A percentile compares a stretch with the other conserved stretches of the same genome.
These are phyloP conservation scores for Crotalus helleri DNA, from an alignment of 2,113 vertebrate species.

Conservation along the genomic window DNA sequence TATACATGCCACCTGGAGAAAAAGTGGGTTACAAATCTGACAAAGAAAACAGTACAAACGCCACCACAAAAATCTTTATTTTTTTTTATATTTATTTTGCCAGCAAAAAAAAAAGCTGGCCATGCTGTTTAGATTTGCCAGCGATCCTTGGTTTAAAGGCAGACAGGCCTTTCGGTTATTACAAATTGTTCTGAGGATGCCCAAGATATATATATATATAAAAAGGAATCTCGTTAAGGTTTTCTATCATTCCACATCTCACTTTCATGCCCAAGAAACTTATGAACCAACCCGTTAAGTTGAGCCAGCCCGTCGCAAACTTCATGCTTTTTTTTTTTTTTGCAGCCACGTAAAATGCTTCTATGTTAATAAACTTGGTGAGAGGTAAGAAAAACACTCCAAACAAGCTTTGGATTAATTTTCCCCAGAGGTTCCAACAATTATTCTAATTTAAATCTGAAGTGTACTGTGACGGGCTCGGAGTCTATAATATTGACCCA, in stretches of 20 bases:
- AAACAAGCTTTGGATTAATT: not conserved
- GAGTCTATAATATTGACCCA: too few relatives aligned
- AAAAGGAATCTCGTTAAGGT: not conserved
- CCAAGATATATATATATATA: not conserved
- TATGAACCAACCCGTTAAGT: too few relatives aligned
- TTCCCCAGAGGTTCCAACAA: not conserved
- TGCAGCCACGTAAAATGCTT: not conserved
- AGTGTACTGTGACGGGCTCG: not conserved
- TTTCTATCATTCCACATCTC: not conserved
- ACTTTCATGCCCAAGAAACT: not conserved
- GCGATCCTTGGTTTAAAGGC: slow-evolving; percentile 44
- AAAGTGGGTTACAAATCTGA: not conserved
- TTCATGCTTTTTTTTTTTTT: not conserved
- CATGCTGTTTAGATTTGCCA: slow-evolving; percentile 50
- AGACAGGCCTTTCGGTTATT: slow-evolving; percentile 18
- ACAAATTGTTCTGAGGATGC: not conserved
- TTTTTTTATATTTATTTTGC: not conserved
- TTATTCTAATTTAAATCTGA: not conserved
- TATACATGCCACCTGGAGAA: not conserved
- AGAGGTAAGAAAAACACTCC: not conserved
- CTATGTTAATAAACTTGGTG: not conserved
- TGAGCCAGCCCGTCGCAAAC: not conserved
- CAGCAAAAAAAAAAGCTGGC: slow-evolving; percentile 29
- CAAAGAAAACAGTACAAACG: slow-evolving; percentile 36
- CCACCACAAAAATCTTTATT: slow-evolving; percentile 48